phyloP scores from a whole-genome alignment of 2,888 invertebrate genomes.

The Pristionchus mayeri region DNA sequence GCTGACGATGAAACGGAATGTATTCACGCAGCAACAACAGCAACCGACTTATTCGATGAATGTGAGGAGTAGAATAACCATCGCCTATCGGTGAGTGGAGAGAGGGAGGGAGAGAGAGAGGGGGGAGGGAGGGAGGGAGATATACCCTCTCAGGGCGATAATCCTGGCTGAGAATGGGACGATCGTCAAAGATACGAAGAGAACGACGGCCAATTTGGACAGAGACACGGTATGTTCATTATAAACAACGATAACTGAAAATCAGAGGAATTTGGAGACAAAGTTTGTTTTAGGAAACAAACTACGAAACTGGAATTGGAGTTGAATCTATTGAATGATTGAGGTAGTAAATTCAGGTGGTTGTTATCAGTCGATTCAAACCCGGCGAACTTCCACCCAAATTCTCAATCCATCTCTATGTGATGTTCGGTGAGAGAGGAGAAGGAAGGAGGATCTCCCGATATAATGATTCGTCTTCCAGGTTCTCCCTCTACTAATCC shows the following conservation, averaged over 20 bases:
- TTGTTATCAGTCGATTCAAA: neutral
- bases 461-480: too few relatives aligned
- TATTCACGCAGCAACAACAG: conserved; percentile 56
- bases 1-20: conserved; percentile 60
- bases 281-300: too few relatives aligned
- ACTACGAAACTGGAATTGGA: too few relatives aligned
- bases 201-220: conserved; percentile 25
- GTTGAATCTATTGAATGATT: too few relatives aligned
- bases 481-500: conserved; percentile 37
- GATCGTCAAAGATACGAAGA: conserved; percentile 49
- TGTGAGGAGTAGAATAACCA: conserved; percentile 51
- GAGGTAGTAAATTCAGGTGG: neutral
- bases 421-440: neutral
- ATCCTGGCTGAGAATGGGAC: conserved; percentile 48
- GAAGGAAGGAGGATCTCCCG: too few relatives aligned
- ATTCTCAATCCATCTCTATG: conserved; percentile 53
- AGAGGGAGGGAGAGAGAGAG: conserved; percentile 53
- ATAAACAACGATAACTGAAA: too few relatives aligned
- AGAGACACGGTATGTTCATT: conserved; percentile 50
- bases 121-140: neutral
- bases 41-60: conserved; percentile 60
- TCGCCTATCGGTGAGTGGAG: conserved; percentile 62
- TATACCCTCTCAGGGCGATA: conserved; percentile 50
- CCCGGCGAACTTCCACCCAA: neutral
- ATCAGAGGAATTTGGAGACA: too few relatives aligned